Evolutionary conservation across 2,113 vertebrate genomes (phyloP), one percentile per base, ranked within the genome.

Genomic region (Nettapus auritus): DNA sequence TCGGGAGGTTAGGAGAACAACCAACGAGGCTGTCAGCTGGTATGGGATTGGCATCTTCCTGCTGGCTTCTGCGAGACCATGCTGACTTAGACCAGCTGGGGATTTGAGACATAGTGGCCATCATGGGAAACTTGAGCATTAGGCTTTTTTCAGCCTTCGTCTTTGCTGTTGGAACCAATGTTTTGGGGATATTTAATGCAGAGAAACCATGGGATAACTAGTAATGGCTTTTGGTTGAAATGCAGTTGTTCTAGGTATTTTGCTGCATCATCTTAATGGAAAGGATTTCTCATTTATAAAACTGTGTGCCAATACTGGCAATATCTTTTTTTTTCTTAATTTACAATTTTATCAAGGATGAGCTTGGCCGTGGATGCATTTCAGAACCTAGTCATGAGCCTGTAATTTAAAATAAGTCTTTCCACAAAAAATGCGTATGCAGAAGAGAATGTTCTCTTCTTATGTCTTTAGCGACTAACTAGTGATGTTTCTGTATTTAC

Each of bases 371-470:
- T 57, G 74, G 80, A 64, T 90, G 22, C 63, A 31, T 90, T 94
- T 90, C 57, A 93, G 88, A 94, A 76, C 14, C 20, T 57, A 26
- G n/a, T 86, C 7, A 8, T 34, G 28, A 94, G 14, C 55, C 66
- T 57, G 7, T 21, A 56, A 46, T 82, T 86, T 42, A 20, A 69
- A 88, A 88, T 36, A 75, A 69, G 36, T 63, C 63, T 85, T 91
- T 91, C 59, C 82, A 52, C 80, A 73, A 66, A 83, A 93, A 69
- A 74, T 59, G 53, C 3, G 0, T 96, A 15, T 34, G 53, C 55
- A 74, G 93, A 86, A 93, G 86, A 84, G 66, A 96, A 95, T 82
- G 81, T 96, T 95, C 83, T 93, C 1, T 0, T 90, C 52, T 86
- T 20, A 7, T 40, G 53, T 86, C 80, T 82, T 89, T 34, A 95